Percentiles rank a stretch among this genome's conserved stretches.
Conservation (phyloP, 2,113 vertebrate genomes). For the Chionodraco myersi region DNA sequence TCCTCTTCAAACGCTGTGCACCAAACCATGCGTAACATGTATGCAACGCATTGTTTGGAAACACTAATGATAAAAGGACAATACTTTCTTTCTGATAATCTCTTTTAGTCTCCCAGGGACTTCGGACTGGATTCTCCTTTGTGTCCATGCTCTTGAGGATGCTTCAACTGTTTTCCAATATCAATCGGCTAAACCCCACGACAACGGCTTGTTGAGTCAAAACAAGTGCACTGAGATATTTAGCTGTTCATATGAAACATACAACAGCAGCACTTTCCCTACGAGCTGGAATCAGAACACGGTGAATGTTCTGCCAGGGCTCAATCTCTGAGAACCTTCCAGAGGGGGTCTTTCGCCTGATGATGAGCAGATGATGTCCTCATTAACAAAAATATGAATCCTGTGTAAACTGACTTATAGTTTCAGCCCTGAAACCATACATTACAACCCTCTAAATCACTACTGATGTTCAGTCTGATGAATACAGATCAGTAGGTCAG, state of each 20-base stretch:
- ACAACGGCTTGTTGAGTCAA: neutral
- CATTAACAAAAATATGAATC: too few relatives aligned
- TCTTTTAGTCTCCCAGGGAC: neutral
- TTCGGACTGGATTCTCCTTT: neutral
- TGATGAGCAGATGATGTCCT: too few relatives aligned
- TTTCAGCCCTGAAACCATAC: neutral
- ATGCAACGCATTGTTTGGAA: neutral
- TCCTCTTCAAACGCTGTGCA: neutral
- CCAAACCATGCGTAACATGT: neutral
- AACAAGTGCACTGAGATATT: neutral
- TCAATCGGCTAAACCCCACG: too few relatives aligned
- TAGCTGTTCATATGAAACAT: neutral
- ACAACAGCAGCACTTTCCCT: neutral
- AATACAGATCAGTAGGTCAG: neutral
- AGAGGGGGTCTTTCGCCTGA: too few relatives aligned
- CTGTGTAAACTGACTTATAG: too few relatives aligned
- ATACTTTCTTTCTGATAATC: neutral
- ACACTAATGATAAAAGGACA: neutral
- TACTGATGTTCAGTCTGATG: neutral
- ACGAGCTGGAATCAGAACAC: neutral
- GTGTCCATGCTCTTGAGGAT: neutral
- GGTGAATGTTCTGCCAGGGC: too few relatives aligned
- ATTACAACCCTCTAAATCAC: neutral
- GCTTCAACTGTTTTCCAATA: neutral
- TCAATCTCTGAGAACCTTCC: too few relatives aligned